Evolutionary conservation across 30 jellyfish, hydroid and myxozoan genomes (phyloP), one percentile per base, ranked within the genome.

Genomic region (Aurelia sp.): DNA sequence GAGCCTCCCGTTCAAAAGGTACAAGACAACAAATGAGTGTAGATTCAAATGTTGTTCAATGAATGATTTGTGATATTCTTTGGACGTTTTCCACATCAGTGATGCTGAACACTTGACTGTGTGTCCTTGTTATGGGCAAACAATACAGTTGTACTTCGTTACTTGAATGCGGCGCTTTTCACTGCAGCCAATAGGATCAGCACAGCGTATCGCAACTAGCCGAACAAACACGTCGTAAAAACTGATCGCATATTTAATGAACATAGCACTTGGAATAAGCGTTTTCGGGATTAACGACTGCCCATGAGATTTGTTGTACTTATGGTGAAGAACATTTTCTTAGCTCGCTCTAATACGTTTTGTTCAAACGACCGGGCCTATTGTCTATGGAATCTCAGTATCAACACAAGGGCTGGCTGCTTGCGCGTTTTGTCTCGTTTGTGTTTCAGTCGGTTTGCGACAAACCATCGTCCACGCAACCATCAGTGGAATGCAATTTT

Each of bases 121-220:
- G 76, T 58, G 79, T 62, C 81, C 74, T 57, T 73, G 67, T 61
- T 76, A 59, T 60, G 59, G 50, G 59, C 66, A 74, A 84, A 84
- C 93, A 84, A 84, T 84, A 72, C 86, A 84, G 75, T 62, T 84
- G 93, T 84, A 84, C 85, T 53, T 84, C 68, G 90, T 22, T 51
- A 80, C 90, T 66, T 80, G 90, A 80, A 80, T 66, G 83, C 83
- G 83, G 76, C 66, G 30, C 83, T 67, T 69, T 73, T 80, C 76
- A 13, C 90, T 65, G 76, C 70, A 17, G 71, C 60, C 74, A 75
- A 75, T 61, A 61, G 88, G 88, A 62, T 84, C 93, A 84, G 40
- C 93, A 61, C 93, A 84, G 93, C 93, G 93, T 84, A 84, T 65
- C 93, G 82, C 66, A 31, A 40, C 78, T 74, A 6, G 82, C 27